Evolutionary conservation across 2,113 vertebrate genomes (phyloP).

Genomic region (Pomatorhinus ruficollis): DNA sequence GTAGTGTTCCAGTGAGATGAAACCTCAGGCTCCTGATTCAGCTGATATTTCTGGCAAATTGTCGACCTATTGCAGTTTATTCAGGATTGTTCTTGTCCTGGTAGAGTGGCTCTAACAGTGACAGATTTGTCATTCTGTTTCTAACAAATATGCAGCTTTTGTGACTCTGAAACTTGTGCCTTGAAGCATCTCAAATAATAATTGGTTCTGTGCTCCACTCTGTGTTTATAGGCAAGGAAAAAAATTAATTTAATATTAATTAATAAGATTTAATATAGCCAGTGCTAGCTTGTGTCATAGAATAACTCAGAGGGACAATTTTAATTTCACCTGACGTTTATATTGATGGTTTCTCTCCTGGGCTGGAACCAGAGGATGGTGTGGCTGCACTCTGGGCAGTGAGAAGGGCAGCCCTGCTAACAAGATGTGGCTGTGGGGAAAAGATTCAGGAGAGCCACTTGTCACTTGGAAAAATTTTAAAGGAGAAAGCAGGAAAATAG

Average conservation of each 20-base stretch:
- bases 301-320: constrained; percentile 24
- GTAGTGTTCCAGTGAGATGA: constrained; percentile 22
- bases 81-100: constrained; percentile 38
- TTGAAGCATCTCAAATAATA: neutral
- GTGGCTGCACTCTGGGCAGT: fast-evolving
- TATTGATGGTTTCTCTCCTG: constrained; percentile 1
- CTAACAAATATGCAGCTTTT: constrained; percentile 18
- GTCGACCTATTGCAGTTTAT: constrained; percentile 48
- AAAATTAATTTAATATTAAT: constrained; percentile 29
- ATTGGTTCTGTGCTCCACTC: neutral
- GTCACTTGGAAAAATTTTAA: neutral
- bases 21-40: constrained; percentile 51
- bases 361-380: neutral
- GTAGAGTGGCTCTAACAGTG: neutral
- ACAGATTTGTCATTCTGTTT: constrained; percentile 37
- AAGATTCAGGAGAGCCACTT: neutral
- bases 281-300: neutral
- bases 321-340: constrained; percentile 9
- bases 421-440: neutral
- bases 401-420: neutral
- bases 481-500: neutral
- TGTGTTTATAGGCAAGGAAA: constrained; percentile 15
- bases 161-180: neutral
- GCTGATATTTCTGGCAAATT: constrained; percentile 61
- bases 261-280: constrained; percentile 7